These are phyloP conservation scores for Sternarchorhynchus goeldii DNA, from an alignment of 2,797 vertebrate genomes.

Conservation along the genomic window DNA sequence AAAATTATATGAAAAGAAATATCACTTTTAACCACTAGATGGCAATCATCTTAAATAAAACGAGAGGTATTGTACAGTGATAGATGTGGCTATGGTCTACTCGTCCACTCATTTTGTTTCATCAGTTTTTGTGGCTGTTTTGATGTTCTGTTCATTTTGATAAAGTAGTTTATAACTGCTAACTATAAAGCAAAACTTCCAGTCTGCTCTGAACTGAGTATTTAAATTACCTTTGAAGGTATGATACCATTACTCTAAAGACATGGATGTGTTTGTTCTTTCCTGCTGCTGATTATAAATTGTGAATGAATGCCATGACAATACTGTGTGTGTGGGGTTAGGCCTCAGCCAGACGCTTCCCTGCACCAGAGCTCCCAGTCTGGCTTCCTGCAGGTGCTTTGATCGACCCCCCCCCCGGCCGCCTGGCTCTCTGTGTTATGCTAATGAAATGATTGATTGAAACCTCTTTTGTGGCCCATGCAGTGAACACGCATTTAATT, in stretches of 20 bases:
- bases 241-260: not conserved
- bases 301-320: not conserved
- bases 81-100: too few species aligned
- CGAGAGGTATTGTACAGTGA: too few species aligned
- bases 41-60: too few species aligned
- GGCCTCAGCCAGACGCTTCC: not conserved
- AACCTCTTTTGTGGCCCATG: constrained; percentile 55
- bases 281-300: not conserved
- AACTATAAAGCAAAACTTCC: too few species aligned
- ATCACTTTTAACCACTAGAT: too few species aligned
- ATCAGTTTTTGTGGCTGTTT: too few species aligned
- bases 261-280: not conserved
- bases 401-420: constrained; percentile 3
- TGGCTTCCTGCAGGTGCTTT: constrained; percentile 26
- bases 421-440: constrained; percentile 45
- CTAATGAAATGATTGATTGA: constrained; percentile 62
- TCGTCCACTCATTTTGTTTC: too few species aligned
- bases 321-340: not conserved
- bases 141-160: too few species aligned
- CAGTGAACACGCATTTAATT: constrained; percentile 68
- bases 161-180: too few species aligned
- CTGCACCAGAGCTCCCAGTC: not conserved
- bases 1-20: too few species aligned
- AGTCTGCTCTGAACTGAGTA: too few species aligned
- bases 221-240: too few species aligned